Evolutionary conservation across 64 coral and sea anemone species (phyloP), one percentile per base, ranked within the genome.

Genomic region (Actinia equina): DNA sequence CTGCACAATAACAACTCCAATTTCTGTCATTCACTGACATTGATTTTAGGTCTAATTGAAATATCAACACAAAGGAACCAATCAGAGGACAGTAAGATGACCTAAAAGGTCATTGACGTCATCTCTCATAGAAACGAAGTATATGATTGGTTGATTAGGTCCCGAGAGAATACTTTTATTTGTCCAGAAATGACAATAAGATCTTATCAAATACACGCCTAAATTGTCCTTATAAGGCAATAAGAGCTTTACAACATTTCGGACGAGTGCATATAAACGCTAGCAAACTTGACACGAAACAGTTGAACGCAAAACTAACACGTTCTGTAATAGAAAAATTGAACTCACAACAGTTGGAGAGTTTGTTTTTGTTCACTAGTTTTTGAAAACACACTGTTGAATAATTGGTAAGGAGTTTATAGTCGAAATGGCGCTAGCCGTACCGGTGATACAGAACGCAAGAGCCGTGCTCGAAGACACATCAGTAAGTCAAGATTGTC

Each of bases 141-240:
- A 23, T 87, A 9, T 87, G 85, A 92, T 92, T 92, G 90, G 90
- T 46, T 82, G 8, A 82, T 30, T 27, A 17, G 45, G 69, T 30
- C 89, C 83, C 83, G 65, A 64, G 89, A 60, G 89, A 76, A 74
- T 79, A 52, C 25, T 12, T 61, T 83, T 92, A 78, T 79, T 86
- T 87, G 60, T 53, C 41, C 49, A 10, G 19, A 43, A 87, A 92
- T 86, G 70, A 86, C 90, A 92, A 92, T 60, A 64, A 87, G 76
- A 92, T 92, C 87, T 83, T 86, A 86, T 82, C 89, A 27, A 58
- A 86, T 71, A 86, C 90, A 92, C 90, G 84, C 90, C 90, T 91
- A 86, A 86, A 83, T 92, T 92, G 79, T 25, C 90, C 90, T 85
- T 92, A 92, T 92, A 62, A 87, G 90, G 79, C 77, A 92, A 60